Base-by-base conservation (phyloP, 1,140 invertebrate genomes). In the Cotesia chilonis region DNA sequence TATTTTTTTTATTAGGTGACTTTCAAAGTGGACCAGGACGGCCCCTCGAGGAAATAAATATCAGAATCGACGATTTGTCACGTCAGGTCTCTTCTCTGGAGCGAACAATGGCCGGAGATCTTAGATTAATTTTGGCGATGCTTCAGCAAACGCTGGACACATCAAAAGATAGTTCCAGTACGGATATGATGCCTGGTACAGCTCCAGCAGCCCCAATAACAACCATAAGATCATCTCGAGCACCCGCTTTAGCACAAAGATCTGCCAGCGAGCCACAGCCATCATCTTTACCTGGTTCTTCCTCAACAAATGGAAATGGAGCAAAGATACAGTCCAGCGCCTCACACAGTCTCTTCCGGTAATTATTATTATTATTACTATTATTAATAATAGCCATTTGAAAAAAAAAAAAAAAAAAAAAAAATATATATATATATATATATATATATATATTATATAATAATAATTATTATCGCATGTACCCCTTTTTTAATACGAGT, bases 61-160 rank as follows among this genome's bases (percentile, higher is more conserved):
- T 80, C 38, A 87, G 91, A 78, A 89, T 94, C 79, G 92, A 93
- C 72, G 89, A 91, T 72, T 82, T 94, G 20, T 89, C 89, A 73
- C 88, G 88, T 72, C 89, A 90, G 74, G 88, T 92, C 28, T 86
- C 88, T 6, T 87, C 89, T 7, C 80, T 94, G 69, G 92, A 94
- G 76, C 87, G 88, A 47, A 89, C 91, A 3, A 88, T 93, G 75
- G 89, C 90, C 1, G 87, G 88, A 2, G 92, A 94, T 75, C 89
- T 93, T 70, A 88, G 90, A 75, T 85, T 90, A 70, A 93, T 94
- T 66, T 80, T 93, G 76, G 87, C 88, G 36, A 80, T 94, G 71
- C 83, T 93, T 61, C 91, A 92, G 77, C 88, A 89, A 64, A 88
- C 85, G 54, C 79, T 86, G 28, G 83, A 83, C 66, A 88, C 72